Base-by-base conservation (phyloP, 1,140 invertebrate genomes). In the Drosophila insularis region DNA sequence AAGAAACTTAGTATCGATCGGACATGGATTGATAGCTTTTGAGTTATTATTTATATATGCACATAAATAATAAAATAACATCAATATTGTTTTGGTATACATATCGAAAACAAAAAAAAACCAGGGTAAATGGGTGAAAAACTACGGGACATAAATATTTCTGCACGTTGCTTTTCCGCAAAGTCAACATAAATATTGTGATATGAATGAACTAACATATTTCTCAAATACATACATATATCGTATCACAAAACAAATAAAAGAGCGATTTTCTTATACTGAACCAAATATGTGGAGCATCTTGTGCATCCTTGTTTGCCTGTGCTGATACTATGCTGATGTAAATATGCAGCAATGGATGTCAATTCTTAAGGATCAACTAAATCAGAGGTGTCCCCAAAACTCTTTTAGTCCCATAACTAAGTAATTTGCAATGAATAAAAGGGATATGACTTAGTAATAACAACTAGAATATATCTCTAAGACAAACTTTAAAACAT, bases 271-370 rank as follows among this genome's bases (percentile, higher is more conserved):
- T 27, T 13, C 1, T 27, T 54, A 13, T 27, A 54, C 19, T 23
- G 14, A 58, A 19, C 2, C n/a, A 14, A 32, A 11, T 37, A 19
- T 35, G 31, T 58, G 55, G 32, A 35, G 31, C 31, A 58, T 58
- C 55, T 17, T 58, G 55, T 58, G 55, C 55, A 58, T 58, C 31
- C 31, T 58, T 58, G 31, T 58, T 58, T 58, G 55, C 31, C 31
- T 58, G 55, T 37, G 31, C 32, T 14, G 2, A 32, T 58, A 35
- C 17, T 58, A 58, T 58, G 55, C 55, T 37, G 14, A 37, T 58
- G 55, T 58, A 58, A 35, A 58, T 58, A 58, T 19, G 32, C 55
- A 58, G 43, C 55, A 50, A 35, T 27, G 43, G 14, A 19, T 63
- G 43, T 13, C 37, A 40, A 27, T n/a, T 23, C 19, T 43, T 43